phyloP scores from a whole-genome alignment of 2,888 invertebrate genomes.

The Quadriops clusia region DNA sequence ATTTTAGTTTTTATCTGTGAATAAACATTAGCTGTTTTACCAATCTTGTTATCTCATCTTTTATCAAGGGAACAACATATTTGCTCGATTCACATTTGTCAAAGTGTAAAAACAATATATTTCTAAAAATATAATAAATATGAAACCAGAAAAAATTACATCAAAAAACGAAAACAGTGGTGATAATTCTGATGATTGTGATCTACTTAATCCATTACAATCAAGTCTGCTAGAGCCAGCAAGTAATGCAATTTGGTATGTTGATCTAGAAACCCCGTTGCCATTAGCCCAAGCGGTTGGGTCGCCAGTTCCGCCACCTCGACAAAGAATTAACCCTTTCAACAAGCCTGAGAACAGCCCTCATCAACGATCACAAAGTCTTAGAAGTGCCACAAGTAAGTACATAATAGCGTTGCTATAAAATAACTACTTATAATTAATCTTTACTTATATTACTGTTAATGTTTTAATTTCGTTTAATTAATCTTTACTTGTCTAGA shows the following conservation, averaged over 20 bases:
- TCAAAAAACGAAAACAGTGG: no score
- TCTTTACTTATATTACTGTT: background rate
- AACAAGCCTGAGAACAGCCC: slow-evolving; percentile 44
- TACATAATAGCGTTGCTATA: background rate
- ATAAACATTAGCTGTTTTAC: no score
- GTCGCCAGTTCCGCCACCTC: slow-evolving; percentile 63
- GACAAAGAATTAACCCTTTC: slow-evolving; percentile 73
- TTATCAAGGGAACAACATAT: no score
- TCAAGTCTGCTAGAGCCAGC: no score
- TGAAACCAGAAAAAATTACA: no score
- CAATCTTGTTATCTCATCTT: no score
- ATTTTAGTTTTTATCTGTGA: no score
- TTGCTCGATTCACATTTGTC: no score
- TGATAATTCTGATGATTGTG: slow-evolving; percentile 7
- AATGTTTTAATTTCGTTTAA: no score
- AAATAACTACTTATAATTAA: background rate
- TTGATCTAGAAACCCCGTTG: slow-evolving; percentile 30
- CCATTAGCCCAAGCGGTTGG: slow-evolving; percentile 36
- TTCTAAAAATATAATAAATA: no score
- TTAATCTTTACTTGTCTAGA: slow-evolving; percentile 7
- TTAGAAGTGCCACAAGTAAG: slow-evolving; percentile 40
- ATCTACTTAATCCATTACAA: slow-evolving; percentile 5
- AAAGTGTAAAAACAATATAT: no score
- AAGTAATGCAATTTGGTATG: no score
- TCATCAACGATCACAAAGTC: slow-evolving; percentile 43